Base-by-base conservation (phyloP, 2,113 vertebrate genomes). In the Catagonus wagneri region DNA sequence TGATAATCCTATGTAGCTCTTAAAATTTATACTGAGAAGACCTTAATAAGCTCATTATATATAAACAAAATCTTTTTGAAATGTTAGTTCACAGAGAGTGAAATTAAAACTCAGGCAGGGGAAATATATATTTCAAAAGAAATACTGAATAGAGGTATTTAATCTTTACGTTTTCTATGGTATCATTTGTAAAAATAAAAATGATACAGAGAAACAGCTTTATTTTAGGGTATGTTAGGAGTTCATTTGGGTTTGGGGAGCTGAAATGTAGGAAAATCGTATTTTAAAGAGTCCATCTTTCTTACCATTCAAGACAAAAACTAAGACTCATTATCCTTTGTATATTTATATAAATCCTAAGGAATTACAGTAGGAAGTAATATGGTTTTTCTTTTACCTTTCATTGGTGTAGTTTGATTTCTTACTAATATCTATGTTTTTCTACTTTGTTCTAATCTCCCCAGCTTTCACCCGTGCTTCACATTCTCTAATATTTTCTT, bases 41-140 rank as follows among this genome's bases (percentile, higher is more conserved):
- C 32, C 60, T 95, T 97, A 94, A 84, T 97, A 97, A 92, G 94
- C 79, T 97, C 63, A 78, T 93, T 93, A 89, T 88, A 54, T 72
- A 80, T 20, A 96, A 97, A 83, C 36, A 96, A 80, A 94, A 81
- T 88, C 68, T 93, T 95, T 93, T 78, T 93, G 83, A 96, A 93
- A 79, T 91, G 1, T 85, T 88, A 44, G 56, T 96, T 94, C 6
- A 19, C 29, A 78, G 69, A 96, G 71, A 94, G n/a, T 11, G 32
- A 88, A 95, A 81, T 96, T 96, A 93, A 95, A 95, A 94, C 75
- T 75, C 23, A 85, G 76, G 14, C 80, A 81, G 29, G 23, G 32
- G 52, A 83, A 83, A 85, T 85, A 54, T 29, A 27, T 69, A 93
- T 86, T 61, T 25, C 22, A 63, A 93, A 96, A 65, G 50, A 90